Base-by-base conservation (phyloP, 1,140 invertebrate species). In the Ganaspis sp. region DNA sequence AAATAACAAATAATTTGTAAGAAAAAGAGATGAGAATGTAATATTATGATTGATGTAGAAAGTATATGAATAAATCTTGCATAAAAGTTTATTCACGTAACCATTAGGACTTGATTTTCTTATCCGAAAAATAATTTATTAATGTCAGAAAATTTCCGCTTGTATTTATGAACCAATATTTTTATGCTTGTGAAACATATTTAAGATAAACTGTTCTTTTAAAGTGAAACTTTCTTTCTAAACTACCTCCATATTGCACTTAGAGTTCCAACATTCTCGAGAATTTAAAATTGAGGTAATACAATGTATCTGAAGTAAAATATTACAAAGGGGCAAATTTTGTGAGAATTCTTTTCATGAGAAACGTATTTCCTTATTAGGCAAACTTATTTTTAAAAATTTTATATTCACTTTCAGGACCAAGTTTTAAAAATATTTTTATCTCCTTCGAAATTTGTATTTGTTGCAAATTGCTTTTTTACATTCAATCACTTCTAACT, bases 201-300 rank as follows among this genome's bases (percentile, higher is more conserved):
- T 45, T 45, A 45, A 45, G 11, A 45, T 45, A 45, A 45, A 45
- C 40, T 45, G 40, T 45, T 45, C 40, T 45, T n/a, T 45, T 45
- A 45, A 45, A 45, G n/a, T 11, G n/a, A 45, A 45, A 45, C 40
- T 45, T 45, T 45, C 40, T 45, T 45, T 45, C 40, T 45, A 45
- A 45, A 45, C 40, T 45, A 45, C 40, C 5, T 45, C 40, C 40
- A 45, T 45, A 45, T 45, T 45, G n/a, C 40, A 45, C 40, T 45
- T 45, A 45, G 40, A 45, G 11, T 15, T 45, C 11, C 40, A 45
- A 45, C 40, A 45, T 45, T 45, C 1, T n/a, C 15, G 40, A 45
- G 40, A 45, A 45, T 45, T 45, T 45, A 45, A 45, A 45, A 45
- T 45, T n/a, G 40, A 15, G 40, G 40, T 45, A 45, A 45, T 45